A percentile compares a stretch with the other conserved stretches of the same genome.
Conservation (phyloP, 2,888 invertebrate genomes). For the Papilio demoleus region DNA sequence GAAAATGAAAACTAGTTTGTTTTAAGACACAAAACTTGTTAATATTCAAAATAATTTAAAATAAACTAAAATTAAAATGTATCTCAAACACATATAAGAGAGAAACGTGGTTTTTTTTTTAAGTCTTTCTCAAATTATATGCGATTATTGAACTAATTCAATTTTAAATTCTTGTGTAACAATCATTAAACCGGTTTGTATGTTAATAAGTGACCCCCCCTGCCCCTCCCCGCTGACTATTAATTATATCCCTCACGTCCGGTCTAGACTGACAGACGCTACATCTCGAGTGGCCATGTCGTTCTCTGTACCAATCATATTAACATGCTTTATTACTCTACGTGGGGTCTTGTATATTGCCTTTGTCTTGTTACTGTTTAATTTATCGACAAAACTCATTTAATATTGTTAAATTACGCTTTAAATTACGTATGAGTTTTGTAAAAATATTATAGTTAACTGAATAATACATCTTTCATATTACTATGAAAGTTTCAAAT, state of each 20-base stretch:
- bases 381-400: not conserved
- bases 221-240: conserved; percentile 51
- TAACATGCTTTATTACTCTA: conserved; percentile 22
- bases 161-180: not conserved
- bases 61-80: too few relatives aligned
- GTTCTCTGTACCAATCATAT: conserved; percentile 7
- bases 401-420: too few relatives aligned
- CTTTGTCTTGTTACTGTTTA: not conserved
- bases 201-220: not conserved
- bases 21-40: too few relatives aligned
- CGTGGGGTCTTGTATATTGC: not conserved
- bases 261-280: conserved; percentile 60
- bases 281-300: conserved; percentile 1
- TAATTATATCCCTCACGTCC: conserved; percentile 59
- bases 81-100: too few relatives aligned
- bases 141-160: too few relatives aligned
- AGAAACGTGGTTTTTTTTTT: too few relatives aligned
- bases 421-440: too few relatives aligned
- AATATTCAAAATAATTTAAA: too few relatives aligned
- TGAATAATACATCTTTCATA: conserved; percentile 3
- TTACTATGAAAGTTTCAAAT: not conserved
- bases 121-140: too few relatives aligned
- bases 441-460: too few relatives aligned
- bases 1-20: too few relatives aligned
- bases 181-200: conserved; percentile 9